Percentiles rank a stretch among this genome's conserved stretches.
These are phyloP conservation scores for Watsonalla binaria DNA, from an alignment of 2,888 invertebrate genomes.

Conservation along the genomic window DNA sequence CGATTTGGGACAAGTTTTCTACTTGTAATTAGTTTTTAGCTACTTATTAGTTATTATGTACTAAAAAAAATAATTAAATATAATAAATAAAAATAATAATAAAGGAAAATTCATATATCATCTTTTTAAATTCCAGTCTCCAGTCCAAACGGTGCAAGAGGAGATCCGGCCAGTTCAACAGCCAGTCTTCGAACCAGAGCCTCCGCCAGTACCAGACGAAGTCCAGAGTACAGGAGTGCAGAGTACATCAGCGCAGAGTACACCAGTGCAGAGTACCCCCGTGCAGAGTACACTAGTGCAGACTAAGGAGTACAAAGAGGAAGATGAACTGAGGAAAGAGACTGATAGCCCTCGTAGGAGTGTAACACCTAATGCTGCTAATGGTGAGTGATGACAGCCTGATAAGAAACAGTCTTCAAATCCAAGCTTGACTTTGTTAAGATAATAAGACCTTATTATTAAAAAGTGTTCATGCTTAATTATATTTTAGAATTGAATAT, in stretches of 20 bases:
- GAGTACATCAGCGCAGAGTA: conserved; percentile 46
- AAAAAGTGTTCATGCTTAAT: no score
- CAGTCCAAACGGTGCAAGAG: conserved; percentile 48
- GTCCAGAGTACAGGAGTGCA: conserved; percentile 35
- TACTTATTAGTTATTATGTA: no score
- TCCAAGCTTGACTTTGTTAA: neutral
- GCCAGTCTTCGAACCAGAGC: conserved; percentile 6
- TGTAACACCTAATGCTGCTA: conserved; percentile 67
- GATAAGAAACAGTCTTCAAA: neutral
- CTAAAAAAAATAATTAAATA: no score
- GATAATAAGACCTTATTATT: no score
- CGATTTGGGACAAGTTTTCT: no score
- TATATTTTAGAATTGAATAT: no score
- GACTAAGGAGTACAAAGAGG: conserved; percentile 30
- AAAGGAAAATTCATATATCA: no score
- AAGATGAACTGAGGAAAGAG: conserved; percentile 61
- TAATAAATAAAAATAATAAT: no score
- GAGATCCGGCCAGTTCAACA: conserved; percentile 27
- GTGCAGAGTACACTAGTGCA: conserved; percentile 28
- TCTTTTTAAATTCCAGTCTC: conserved; percentile 41
- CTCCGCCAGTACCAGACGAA: conserved; percentile 8
- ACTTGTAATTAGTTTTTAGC: no score
- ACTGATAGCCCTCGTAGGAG: conserved; percentile 69
- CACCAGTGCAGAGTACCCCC: conserved; percentile 29
- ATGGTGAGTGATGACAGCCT: conserved; percentile 35